Base-by-base conservation (phyloP, 2,113 vertebrate species). In the Actenoides lindsayi region DNA sequence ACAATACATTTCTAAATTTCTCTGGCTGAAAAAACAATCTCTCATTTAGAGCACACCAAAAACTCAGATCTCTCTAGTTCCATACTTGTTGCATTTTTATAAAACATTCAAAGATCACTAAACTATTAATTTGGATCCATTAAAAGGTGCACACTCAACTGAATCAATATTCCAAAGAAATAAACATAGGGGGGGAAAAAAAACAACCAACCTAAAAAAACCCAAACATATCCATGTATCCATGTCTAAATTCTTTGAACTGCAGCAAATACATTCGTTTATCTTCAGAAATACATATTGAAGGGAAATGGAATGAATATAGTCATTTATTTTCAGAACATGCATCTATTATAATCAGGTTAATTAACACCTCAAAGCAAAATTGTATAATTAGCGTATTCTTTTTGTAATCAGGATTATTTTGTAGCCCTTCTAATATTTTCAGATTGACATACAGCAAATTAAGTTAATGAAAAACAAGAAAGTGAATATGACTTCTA, bases 341-440 rank as follows among this genome's bases (percentile, higher is more conserved):
- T 2, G 10, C 31, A 93, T 91, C 67, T 51, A 60, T 79, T 75
- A 56, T 62, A 93, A 94, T 65, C 83, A 80, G 73, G 37, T 83
- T 83, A 94, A 96, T 96, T 94, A 95, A 86, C 60, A 93, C 76
- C 95, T 95, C 57, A 91, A 94, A 97, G 65, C 48, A 88, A 96
- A 92, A 88, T 33, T 39, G 76, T 63, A 65, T 90, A 93, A 96
- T 95, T 97, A 90, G 89, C 4, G 4, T 82, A 77, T 76, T 67
- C 35, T 82, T 88, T 90, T 74, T 42, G 63, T 83, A 90, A 91
- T 87, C 69, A 65, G 68, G 84, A 80, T 91, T 82, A 88, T 94
- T 94, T 90, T 31, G 42, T 33, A 82, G 42, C 42, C 37, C 28
- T 80, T 73, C 78, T 19, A 88, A 79, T 69, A 84, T 75, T 23